Conservation (phyloP, 2,113 vertebrate species). For the Indicator indicator region DNA sequence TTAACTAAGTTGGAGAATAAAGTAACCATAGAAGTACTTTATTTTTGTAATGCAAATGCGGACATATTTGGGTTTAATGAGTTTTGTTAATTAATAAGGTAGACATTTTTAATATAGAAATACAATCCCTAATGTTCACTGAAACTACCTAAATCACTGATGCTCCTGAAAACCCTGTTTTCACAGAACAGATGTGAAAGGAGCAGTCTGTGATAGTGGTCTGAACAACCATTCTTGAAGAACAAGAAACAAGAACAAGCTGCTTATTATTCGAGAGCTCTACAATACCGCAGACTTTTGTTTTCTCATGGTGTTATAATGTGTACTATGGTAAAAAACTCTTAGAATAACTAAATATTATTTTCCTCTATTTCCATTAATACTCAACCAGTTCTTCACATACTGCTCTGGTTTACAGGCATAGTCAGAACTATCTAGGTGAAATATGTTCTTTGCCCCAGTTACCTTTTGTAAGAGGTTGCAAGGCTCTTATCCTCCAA, state of each 20-base stretch:
- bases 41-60: constrained; percentile 6
- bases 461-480: background rate
- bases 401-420: background rate
- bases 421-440: background rate
- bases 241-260: background rate
- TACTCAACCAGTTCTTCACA: background rate
- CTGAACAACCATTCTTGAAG: background rate
- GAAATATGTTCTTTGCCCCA: background rate
- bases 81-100: background rate
- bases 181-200: background rate
- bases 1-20: background rate
- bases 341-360: background rate
- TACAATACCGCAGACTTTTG: background rate
- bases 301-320: background rate
- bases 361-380: background rate
- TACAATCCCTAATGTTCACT: background rate
- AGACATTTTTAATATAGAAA: background rate
- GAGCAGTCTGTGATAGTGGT: background rate
- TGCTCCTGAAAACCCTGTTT: background rate
- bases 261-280: background rate
- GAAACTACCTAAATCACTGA: background rate
- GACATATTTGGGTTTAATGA: background rate
- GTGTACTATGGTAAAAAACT: background rate
- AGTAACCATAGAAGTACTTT: background rate
- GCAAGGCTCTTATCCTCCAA: background rate